phyloP scores from a whole-genome alignment of 1,140 invertebrate genomes.

The Meteorus sp. region DNA sequence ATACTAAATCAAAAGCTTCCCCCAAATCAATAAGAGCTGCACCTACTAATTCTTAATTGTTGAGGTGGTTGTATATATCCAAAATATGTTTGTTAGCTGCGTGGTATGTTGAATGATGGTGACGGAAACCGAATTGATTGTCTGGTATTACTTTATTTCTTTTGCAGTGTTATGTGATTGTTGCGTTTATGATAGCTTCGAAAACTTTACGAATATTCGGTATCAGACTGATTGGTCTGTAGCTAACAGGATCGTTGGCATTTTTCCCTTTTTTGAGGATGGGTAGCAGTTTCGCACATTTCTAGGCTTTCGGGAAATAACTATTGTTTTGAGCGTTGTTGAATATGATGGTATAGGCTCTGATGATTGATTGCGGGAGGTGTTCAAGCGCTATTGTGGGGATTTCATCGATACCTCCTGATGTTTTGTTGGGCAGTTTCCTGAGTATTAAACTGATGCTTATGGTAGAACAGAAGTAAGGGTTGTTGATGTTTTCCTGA shows the following conservation, averaged over 20 bases:
- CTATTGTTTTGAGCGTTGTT: neutral
- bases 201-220: neutral
- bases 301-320: neutral
- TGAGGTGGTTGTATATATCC: neutral
- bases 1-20: constrained; percentile 17
- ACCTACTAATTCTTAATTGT: constrained; percentile 3
- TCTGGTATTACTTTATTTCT: neutral
- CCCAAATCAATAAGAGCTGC: constrained; percentile 13
- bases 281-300: neutral
- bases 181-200: neutral
- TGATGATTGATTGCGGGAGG: neutral
- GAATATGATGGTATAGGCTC: neutral
- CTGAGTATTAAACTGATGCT: neutral
- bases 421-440: neutral
- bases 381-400: neutral
- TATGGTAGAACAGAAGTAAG: neutral
- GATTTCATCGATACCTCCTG: neutral
- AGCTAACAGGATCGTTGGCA: neutral
- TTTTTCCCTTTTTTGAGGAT: neutral
- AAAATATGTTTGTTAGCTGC: neutral
- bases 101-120: neutral
- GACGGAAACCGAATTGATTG: neutral
- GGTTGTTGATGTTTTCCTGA: neutral
- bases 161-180: neutral
- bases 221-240: neutral